phyloP scores from a whole-genome alignment of 1,140 invertebrate genomes.

The Melitaea cinxia region DNA sequence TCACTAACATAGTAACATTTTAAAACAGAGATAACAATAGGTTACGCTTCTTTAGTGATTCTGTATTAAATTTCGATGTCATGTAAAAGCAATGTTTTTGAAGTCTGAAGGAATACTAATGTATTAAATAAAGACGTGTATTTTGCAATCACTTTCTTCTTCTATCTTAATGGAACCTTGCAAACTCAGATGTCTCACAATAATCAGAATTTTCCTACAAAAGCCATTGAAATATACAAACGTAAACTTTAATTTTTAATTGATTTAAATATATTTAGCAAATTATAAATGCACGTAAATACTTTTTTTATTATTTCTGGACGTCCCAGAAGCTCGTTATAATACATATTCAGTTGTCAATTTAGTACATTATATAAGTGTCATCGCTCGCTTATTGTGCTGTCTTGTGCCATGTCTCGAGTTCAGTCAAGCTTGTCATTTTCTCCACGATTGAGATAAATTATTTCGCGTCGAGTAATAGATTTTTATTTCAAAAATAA shows the following conservation, averaged over 20 bases:
- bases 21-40: constrained; percentile 8
- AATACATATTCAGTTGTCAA: neutral
- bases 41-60: neutral
- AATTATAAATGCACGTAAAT: too few relatives aligned
- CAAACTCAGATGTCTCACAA: too few relatives aligned
- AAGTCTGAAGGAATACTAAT: too few relatives aligned
- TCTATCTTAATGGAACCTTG: too few relatives aligned
- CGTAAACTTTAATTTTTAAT: too few relatives aligned
- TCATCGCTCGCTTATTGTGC: neutral
- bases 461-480: neutral
- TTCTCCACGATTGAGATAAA: neutral
- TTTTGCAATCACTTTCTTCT: too few relatives aligned
- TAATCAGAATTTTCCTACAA: too few relatives aligned
- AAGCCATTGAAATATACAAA: too few relatives aligned
- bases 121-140: too few relatives aligned
- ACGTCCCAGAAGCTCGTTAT: neutral
- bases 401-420: neutral
- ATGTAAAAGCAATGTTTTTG: neutral
- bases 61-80: neutral
- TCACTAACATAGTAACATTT: constrained; percentile 29
- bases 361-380: neutral
- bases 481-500: neutral
- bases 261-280: too few relatives aligned
- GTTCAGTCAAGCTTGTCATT: neutral
- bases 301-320: too few relatives aligned